A percentile compares a stretch with the other conserved stretches of the same genome.
These are phyloP conservation scores for Choloepus hoffmanni DNA, from an alignment of 2,113 vertebrate species.

Conservation along the genomic window DNA sequence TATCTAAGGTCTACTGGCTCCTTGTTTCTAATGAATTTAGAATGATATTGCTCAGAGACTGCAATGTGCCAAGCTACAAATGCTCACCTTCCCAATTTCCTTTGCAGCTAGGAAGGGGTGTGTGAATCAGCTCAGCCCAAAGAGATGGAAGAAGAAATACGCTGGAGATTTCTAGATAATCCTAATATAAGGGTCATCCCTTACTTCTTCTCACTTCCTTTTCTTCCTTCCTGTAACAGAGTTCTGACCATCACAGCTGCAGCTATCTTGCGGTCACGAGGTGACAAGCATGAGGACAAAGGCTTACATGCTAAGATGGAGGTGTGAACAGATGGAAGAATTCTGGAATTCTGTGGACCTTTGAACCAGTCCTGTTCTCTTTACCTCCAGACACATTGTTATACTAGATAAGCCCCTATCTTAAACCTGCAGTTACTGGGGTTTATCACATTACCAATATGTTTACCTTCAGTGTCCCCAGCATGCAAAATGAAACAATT, in stretches of 20 bases:
- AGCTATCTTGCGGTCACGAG: conserved; percentile 31
- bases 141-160: conserved; percentile 26
- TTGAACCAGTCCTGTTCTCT: not conserved
- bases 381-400: not conserved
- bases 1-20: not conserved
- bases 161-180: not conserved
- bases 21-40: conserved; percentile 35
- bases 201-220: conserved; percentile 9
- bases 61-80: conserved; percentile 40
- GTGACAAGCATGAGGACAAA: conserved; percentile 5
- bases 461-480: not conserved
- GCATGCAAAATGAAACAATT: conserved; percentile 20
- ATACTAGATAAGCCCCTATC: not conserved
- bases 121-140: not conserved
- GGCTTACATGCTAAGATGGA: not conserved
- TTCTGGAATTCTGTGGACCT: not conserved
- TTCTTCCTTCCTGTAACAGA: not conserved
- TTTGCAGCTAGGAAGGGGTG: not conserved
- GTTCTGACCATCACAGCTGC: not conserved
- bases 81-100: not conserved
- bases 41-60: conserved; percentile 22
- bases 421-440: not conserved
- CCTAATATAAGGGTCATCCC: not conserved
- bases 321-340: not conserved
- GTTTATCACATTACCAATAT: not conserved